These are phyloP conservation scores for Hippasteria phrygiana DNA, from an alignment of 53 echinoderm and acorn worm species.

Conservation along the genomic window DNA sequence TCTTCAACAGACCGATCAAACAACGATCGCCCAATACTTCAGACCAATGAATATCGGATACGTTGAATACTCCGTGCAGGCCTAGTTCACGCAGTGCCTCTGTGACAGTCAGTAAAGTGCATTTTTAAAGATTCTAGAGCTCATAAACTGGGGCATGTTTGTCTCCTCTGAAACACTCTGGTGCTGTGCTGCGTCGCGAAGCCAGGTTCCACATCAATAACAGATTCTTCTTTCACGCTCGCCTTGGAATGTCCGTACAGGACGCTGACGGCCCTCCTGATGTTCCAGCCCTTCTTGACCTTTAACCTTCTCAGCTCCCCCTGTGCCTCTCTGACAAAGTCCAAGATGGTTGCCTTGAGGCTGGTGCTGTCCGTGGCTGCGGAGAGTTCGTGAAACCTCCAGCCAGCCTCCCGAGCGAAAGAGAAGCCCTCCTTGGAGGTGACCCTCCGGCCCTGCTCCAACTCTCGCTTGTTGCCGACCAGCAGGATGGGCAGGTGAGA, in stretches of 20 bases:
- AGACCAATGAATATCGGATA: not conserved
- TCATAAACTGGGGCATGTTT: slow-evolving; percentile 92
- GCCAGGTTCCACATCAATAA: slow-evolving; percentile 44
- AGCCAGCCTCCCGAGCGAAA: slow-evolving; percentile 80
- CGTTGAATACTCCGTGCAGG: not conserved
- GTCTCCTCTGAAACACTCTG: slow-evolving; percentile 78
- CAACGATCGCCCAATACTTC: too few species aligned
- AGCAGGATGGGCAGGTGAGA: slow-evolving; percentile 85
- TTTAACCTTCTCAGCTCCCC: slow-evolving; percentile 72
- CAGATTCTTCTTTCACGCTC: slow-evolving; percentile 33
- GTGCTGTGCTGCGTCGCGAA: slow-evolving; percentile 41
- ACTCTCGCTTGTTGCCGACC: slow-evolving; percentile 90
- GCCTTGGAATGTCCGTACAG: slow-evolving; percentile 70
- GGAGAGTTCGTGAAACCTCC: slow-evolving; percentile 94
- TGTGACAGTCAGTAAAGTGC: not conserved
- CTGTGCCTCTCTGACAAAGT: slow-evolving; percentile 86
- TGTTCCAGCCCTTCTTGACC: slow-evolving; percentile 74
- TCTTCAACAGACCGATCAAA: too few species aligned
- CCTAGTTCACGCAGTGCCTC: not conserved
- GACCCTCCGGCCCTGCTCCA: slow-evolving; percentile 88
- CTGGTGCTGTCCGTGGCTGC: slow-evolving; percentile 87
- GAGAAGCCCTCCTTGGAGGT: slow-evolving; percentile 87
- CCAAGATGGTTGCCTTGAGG: slow-evolving; percentile 87
- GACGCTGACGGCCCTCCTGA: slow-evolving; percentile 86
- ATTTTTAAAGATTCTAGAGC: not conserved